These are phyloP conservation scores for Coenonympha arcania DNA, from an alignment of 2,888 invertebrate species.

Conservation along the genomic window DNA sequence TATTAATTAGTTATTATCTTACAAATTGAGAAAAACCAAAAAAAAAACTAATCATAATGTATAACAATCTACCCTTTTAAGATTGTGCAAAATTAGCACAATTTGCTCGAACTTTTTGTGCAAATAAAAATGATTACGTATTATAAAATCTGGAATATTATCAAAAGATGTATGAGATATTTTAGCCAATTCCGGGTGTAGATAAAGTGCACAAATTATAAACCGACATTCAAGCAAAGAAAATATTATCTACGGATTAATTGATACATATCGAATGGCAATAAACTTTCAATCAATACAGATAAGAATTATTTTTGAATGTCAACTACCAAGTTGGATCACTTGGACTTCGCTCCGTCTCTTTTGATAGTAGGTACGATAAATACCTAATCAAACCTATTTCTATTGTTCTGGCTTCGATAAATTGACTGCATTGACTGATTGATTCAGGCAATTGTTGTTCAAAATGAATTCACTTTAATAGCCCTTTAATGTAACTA, in stretches of 20 bases:
- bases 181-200: constrained; percentile 8
- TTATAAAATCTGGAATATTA: neutral
- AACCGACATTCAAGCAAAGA: constrained; percentile 13
- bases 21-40: too few relatives aligned
- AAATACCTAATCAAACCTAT: constrained; percentile 6
- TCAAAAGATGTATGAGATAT: neutral
- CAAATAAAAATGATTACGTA: too few relatives aligned
- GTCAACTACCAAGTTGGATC: constrained; percentile 7
- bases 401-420: constrained; percentile 7
- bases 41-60: too few relatives aligned
- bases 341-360: constrained; percentile 13
- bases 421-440: neutral
- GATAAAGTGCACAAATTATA: constrained; percentile 6
- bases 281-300: constrained; percentile 19
- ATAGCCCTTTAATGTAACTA: neutral
- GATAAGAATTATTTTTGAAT: constrained; percentile 13
- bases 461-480: neutral
- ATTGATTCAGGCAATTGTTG: neutral
- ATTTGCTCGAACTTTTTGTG: too few relatives aligned
- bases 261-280: constrained; percentile 19
- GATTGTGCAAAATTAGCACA: too few relatives aligned
- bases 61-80: too few relatives aligned
- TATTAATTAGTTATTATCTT: too few relatives aligned
- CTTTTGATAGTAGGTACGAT: neutral
- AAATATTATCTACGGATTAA: constrained; percentile 20